Evolutionary conservation across 2,797 vertebrate species (phyloP).

Genomic region (Clarias fuscus): DNA sequence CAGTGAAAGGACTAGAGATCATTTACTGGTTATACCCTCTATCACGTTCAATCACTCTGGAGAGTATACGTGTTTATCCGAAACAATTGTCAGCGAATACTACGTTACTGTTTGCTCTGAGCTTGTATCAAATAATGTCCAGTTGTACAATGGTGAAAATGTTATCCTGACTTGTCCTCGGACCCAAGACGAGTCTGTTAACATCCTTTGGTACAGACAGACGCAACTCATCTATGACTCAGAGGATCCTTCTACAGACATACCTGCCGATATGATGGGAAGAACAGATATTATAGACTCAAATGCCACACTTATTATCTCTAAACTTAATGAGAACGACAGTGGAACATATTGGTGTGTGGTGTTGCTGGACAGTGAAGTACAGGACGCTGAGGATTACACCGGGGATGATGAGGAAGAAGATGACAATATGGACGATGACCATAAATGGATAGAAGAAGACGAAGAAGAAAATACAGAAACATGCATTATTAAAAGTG

Average conservation of each 20-base stretch:
- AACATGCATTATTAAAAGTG: constrained; percentile 65
- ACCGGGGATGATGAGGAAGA: neutral
- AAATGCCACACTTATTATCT: constrained; percentile 56
- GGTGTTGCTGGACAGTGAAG: constrained; percentile 40
- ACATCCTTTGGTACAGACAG: constrained; percentile 68
- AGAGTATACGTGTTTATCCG: constrained; percentile 66
- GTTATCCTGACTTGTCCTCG: constrained; percentile 57
- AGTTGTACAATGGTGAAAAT: neutral
- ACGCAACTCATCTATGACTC: constrained; percentile 59
- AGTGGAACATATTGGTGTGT: constrained; percentile 64
- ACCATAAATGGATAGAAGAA: neutral
- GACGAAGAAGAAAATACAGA: neutral
- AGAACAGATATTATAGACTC: constrained; percentile 51
- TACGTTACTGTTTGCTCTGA: constrained; percentile 62
- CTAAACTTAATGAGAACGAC: constrained; percentile 50
- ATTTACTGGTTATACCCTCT: constrained; percentile 64
- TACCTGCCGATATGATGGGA: constrained; percentile 57
- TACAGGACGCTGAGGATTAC: neutral
- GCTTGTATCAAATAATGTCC: neutral
- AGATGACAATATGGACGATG: neutral
- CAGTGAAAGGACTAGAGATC: constrained; percentile 38
- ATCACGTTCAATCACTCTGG: constrained; percentile 57
- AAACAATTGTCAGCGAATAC: constrained; percentile 55
- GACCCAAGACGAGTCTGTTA: neutral
- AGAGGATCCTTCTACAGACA: constrained; percentile 5